Evolutionary conservation across 2,113 vertebrate genomes (phyloP).

Genomic region (Syngnathus scovelli): DNA sequence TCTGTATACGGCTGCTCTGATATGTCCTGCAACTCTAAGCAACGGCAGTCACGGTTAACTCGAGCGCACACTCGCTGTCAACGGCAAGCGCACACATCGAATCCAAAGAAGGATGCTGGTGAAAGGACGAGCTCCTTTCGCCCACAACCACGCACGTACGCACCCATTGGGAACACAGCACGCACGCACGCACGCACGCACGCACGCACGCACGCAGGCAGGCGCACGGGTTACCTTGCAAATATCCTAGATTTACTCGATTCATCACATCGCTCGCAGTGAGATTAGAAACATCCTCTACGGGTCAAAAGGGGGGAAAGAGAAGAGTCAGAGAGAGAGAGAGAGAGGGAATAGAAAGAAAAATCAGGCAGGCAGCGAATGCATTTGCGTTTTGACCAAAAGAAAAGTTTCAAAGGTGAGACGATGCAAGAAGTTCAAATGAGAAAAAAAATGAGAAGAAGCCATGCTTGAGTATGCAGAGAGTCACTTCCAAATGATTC

Average conservation of each 20-base stretch:
- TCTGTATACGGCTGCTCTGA: conserved; percentile 63
- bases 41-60: conserved; percentile 61
- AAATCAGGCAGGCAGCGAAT: conserved; percentile 53
- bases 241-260: conserved; percentile 99
- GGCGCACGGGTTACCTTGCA: conserved; percentile 87
- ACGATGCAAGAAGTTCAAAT: conserved; percentile 1
- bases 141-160: conserved; percentile 29
- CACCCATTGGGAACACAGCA: no score
- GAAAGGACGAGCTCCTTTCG: conserved; percentile 52
- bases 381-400: conserved; percentile 37
- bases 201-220: neutral
- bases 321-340: conserved; percentile 69
- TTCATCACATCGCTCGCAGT: conserved; percentile 99
- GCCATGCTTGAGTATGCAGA: conserved; percentile 47
- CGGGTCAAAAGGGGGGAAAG: conserved; percentile 74
- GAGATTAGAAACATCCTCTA: conserved; percentile 99
- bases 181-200: conserved; percentile 38
- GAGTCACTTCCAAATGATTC: conserved; percentile 48
- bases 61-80: conserved; percentile 1
- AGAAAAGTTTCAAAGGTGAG: conserved; percentile 20
- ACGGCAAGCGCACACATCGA: neutral
- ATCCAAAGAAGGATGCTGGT: conserved; percentile 39
- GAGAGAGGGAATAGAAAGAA: conserved; percentile 16
- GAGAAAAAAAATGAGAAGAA: conserved; percentile 36
- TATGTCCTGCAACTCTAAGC: conserved; percentile 72